Conservation (phyloP, 2,888 invertebrate species). For the Sceliomorpha sp. region DNA sequence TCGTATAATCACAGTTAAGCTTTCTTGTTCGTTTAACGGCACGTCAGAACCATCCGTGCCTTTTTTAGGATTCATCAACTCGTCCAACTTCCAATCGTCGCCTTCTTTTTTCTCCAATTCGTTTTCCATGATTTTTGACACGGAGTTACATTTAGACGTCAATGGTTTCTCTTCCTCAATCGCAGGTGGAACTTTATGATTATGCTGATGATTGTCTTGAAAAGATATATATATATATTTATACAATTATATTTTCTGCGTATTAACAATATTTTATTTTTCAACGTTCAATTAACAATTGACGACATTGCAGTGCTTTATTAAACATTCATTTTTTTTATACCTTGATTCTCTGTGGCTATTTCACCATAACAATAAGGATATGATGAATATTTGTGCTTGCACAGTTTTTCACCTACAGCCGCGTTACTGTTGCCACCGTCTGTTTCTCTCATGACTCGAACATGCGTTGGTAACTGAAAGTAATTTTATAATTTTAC, state of each 20-base stretch:
- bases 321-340: no score
- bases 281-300: no score
- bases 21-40: conserved; percentile 84
- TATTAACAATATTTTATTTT: no score
- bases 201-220: conserved; percentile 77
- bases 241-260: no score
- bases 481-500: no score
- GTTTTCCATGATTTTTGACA: conserved; percentile 68
- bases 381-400: conserved; percentile 93
- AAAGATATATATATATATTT: no score
- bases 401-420: conserved; percentile 86
- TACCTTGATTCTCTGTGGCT: conserved; percentile 86
- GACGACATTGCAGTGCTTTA: no score
- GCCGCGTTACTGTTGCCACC: conserved; percentile 81
- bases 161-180: conserved; percentile 77
- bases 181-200: conserved; percentile 69
- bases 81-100: conserved; percentile 75
- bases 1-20: conserved; percentile 89
- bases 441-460: conserved; percentile 87
- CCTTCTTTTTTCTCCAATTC: conserved; percentile 69
- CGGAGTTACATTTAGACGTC: conserved; percentile 73
- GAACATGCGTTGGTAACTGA: conserved; percentile 85
- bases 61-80: conserved; percentile 65
- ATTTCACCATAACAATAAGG: conserved; percentile 94
- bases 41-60: conserved; percentile 31